Evolutionary conservation across 2,113 vertebrate genomes (phyloP).

Genomic region (Notechis scutatus): DNA sequence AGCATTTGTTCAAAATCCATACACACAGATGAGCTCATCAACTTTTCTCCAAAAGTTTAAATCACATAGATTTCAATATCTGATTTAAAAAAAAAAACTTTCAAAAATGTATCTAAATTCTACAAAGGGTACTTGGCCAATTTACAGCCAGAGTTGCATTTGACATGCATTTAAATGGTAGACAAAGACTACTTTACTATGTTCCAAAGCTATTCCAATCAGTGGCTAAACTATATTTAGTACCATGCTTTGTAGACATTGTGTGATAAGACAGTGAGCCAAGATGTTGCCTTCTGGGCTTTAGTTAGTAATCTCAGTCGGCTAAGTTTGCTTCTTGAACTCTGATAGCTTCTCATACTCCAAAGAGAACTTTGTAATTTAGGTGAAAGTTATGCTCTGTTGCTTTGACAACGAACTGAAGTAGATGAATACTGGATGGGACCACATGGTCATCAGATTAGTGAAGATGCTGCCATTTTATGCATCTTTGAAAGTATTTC

Average conservation of each 20-base stretch:
- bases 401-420: neutral
- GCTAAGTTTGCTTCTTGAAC: neutral
- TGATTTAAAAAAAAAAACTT: neutral
- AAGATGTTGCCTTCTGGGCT: fast-evolving
- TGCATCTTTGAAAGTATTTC: fast-evolving
- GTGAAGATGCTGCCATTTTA: slow-evolving; percentile 7
- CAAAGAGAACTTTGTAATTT: neutral
- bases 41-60: neutral
- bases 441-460: neutral
- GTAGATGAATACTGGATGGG: slow-evolving; percentile 15
- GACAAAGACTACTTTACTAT: neutral
- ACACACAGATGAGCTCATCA: neutral
- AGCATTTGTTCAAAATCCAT: neutral
- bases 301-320: neutral
- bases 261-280: neutral
- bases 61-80: neutral
- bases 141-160: neutral
- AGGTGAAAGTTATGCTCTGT: neutral
- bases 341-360: neutral
- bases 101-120: neutral
- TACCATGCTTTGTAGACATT: neutral
- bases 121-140: neutral
- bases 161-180: neutral
- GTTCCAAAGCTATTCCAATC: neutral
- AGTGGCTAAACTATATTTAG: neutral